phyloP scores from a whole-genome alignment of 2,888 invertebrate genomes.

The Temnothorax ravouxi region DNA sequence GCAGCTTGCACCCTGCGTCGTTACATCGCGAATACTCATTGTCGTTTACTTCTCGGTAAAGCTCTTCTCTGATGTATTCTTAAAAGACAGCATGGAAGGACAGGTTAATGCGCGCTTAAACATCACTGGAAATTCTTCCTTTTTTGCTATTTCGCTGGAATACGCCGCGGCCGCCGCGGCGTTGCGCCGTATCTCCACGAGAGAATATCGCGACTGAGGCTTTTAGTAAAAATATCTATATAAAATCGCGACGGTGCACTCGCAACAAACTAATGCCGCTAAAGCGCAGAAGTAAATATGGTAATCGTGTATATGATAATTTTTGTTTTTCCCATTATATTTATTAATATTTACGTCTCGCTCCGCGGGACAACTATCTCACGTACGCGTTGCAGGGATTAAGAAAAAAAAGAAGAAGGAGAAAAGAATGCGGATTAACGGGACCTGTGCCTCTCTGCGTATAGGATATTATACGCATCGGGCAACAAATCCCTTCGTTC shows the following conservation, averaged over 20 bases:
- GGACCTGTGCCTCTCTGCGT: constrained; percentile 36
- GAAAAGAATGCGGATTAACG: constrained; percentile 64
- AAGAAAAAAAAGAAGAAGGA: constrained; percentile 27
- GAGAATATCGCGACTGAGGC: constrained; percentile 8
- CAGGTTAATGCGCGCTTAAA: constrained; percentile 68
- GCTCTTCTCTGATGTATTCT: constrained; percentile 70
- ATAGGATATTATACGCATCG: constrained; percentile 57
- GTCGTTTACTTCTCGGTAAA: constrained; percentile 71
- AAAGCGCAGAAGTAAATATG: constrained; percentile 29
- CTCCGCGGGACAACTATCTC: constrained; percentile 15
- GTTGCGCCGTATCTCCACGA: constrained; percentile 17
- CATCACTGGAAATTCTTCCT: constrained; percentile 65
- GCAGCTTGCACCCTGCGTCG: constrained; percentile 59
- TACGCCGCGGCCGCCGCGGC: constrained; percentile 8
- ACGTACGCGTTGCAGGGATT: constrained; percentile 27
- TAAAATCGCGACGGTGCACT: constrained; percentile 18
- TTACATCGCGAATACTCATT: constrained; percentile 72
- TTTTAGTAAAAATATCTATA: constrained; percentile 11
- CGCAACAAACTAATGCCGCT: constrained; percentile 19
- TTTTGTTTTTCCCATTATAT: constrained; percentile 41
- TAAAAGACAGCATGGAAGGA: constrained; percentile 62
- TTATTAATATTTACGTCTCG: constrained; percentile 51
- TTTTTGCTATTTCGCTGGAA: constrained; percentile 21
- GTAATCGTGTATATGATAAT: constrained; percentile 28
- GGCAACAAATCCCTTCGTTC: constrained; percentile 60